Conservation (phyloP, 2,888 invertebrate genomes). For the Cyclophora albipunctata region DNA sequence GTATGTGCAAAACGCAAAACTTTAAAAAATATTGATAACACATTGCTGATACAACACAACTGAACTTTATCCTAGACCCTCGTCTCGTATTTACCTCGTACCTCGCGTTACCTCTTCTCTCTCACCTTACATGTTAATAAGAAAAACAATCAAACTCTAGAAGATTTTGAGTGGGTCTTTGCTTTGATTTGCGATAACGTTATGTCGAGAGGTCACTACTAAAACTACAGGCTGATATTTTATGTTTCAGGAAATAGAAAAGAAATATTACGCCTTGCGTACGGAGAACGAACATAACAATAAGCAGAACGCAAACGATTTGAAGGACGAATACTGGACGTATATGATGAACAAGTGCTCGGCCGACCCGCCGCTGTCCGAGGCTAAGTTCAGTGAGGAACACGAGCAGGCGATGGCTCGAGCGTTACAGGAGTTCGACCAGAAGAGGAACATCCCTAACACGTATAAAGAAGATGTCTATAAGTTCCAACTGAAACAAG, state of each 20-base stretch:
- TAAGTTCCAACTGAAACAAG: not conserved
- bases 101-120: no score
- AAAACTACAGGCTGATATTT: no score
- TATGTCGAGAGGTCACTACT: no score
- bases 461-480: not conserved
- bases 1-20: no score
- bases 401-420: not conserved
- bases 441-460: not conserved
- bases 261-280: not conserved
- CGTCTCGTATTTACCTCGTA: no score
- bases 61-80: no score
- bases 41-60: no score
- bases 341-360: not conserved
- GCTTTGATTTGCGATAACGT: no score
- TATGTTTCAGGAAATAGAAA: not conserved
- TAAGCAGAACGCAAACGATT: not conserved
- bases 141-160: no score
- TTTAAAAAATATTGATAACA: no score
- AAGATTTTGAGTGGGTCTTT: no score
- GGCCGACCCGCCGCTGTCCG: not conserved
- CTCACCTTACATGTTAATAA: no score
- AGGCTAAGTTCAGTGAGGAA: not conserved
- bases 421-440: not conserved
- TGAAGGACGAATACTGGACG: not conserved
- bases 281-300: not conserved